Conservation (phyloP, 2,888 invertebrate genomes). For the Meiosimyza platycephala region DNA sequence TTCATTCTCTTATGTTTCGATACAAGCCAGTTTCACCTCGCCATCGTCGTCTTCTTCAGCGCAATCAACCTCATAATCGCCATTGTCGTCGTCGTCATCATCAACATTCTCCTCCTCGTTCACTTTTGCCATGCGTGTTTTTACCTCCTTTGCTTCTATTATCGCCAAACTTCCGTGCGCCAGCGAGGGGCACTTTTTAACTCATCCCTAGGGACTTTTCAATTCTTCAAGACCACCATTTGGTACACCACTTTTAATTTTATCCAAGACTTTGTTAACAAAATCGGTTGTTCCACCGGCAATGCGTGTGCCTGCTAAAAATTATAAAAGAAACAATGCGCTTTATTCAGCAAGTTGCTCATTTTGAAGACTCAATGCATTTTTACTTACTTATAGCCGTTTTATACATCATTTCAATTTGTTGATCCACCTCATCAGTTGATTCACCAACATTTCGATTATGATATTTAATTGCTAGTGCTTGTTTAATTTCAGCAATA, state of each 20-base stretch:
- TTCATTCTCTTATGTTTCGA: constrained; percentile 31
- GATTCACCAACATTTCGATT: constrained; percentile 60
- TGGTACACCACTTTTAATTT: constrained; percentile 82
- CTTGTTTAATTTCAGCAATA: constrained; percentile 81
- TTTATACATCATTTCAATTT: constrained; percentile 75
- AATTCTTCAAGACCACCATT: constrained; percentile 83
- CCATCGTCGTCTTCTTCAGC: constrained; percentile 19
- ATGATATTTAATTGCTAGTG: constrained; percentile 74
- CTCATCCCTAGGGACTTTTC: constrained; percentile 63
- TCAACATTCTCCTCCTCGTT: constrained; percentile 21
- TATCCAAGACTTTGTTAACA: constrained; percentile 91
- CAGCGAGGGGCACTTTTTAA: not conserved
- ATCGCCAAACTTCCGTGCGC: not conserved
- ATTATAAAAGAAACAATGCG: constrained; percentile 29
- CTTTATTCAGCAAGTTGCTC: not conserved
- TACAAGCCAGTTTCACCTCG: constrained; percentile 36
- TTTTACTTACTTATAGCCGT: constrained; percentile 57
- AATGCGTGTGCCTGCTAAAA: constrained; percentile 79
- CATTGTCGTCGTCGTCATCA: not conserved
- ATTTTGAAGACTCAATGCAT: constrained; percentile 2
- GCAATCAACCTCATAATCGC: not conserved
- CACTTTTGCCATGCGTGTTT: constrained; percentile 26
- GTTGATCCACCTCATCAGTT: constrained; percentile 75
- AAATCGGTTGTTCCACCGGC: constrained; percentile 94
- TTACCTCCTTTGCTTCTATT: not conserved